A percentile compares a stretch with the other conserved stretches of the same genome.
phyloP scores from a whole-genome alignment of 92 coral and sea anemone species.

The Micromussa lordhowensis region DNA sequence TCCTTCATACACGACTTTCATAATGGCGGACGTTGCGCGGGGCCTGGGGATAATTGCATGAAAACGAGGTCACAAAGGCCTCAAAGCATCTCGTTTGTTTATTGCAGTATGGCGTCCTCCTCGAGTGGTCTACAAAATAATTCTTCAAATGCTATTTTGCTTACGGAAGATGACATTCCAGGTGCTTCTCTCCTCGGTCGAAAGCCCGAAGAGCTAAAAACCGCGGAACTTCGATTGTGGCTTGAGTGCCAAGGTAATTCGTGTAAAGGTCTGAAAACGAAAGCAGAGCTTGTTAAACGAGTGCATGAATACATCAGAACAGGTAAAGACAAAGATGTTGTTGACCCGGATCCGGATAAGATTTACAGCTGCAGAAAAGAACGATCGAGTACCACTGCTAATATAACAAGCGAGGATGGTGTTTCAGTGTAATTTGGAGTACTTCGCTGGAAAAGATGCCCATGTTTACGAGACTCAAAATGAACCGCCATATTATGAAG shows the following conservation, averaged over 20 bases:
- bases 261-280: constrained; percentile 17
- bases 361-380: too few relatives aligned
- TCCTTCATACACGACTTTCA: constrained; percentile 5
- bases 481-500: constrained; percentile 48
- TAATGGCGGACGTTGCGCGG: neutral
- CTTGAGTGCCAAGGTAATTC: constrained; percentile 11
- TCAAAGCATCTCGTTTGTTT: neutral
- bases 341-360: too few relatives aligned
- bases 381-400: too few relatives aligned
- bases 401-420: too few relatives aligned
- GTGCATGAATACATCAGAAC: neutral
- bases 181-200: too few relatives aligned
- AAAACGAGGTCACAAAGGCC: constrained; percentile 26
- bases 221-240: constrained; percentile 2
- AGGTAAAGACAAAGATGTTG: neutral
- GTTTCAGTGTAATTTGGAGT: constrained; percentile 34
- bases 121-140: neutral
- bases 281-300: neutral
- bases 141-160: neutral
- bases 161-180: constrained; percentile 18
- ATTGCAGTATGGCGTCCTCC: neutral
- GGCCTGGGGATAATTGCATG: neutral
- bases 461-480: constrained; percentile 46
- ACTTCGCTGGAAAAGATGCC: constrained; percentile 47
- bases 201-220: constrained; percentile 32